A percentile compares a stretch with the other conserved stretches of the same genome.
These are phyloP conservation scores for Ctenopoma multispine DNA, from an alignment of 2,797 vertebrate species.

Conservation along the genomic window DNA sequence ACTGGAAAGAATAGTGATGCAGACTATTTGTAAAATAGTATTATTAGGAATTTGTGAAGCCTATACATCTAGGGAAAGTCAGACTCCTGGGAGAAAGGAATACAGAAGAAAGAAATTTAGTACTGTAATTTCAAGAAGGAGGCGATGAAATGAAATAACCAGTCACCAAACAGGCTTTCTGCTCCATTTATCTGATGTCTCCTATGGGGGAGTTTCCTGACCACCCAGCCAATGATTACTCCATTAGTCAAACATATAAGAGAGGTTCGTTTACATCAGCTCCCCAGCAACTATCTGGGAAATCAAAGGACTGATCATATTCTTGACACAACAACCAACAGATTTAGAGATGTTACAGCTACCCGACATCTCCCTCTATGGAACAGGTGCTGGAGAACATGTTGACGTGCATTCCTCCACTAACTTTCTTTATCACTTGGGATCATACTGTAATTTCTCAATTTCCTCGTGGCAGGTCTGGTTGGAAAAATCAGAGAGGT, in stretches of 20 bases:
- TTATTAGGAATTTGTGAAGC: background rate
- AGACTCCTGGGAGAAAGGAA: background rate
- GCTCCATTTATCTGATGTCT: constrained; percentile 45
- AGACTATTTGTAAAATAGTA: background rate
- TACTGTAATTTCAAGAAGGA: constrained; percentile 9
- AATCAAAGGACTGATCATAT: constrained; percentile 41
- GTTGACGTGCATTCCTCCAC: constrained; percentile 28
- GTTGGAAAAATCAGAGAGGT: constrained; percentile 1
- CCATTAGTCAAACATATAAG: constrained; percentile 19
- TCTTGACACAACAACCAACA: constrained; percentile 30
- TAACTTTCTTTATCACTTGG: constrained; percentile 29
- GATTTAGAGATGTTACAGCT: constrained; percentile 50
- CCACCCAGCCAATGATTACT: constrained; percentile 55
- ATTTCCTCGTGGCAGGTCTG: constrained; percentile 25
- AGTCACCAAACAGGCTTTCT: constrained; percentile 25
- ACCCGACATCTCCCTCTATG: background rate
- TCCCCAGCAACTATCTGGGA: constrained; percentile 28
- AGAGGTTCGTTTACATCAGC: constrained; percentile 38
- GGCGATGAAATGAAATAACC: constrained; percentile 39
- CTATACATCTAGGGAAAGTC: background rate
- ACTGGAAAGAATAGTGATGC: background rate
- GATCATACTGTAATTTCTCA: constrained; percentile 11
- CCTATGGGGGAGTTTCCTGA: constrained; percentile 57
- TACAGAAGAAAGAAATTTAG: background rate
- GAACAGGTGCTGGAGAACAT: constrained; percentile 21